These are phyloP conservation scores for Thaumetopoea pityocampa DNA, from an alignment of 1,140 invertebrate species.

Conservation along the genomic window DNA sequence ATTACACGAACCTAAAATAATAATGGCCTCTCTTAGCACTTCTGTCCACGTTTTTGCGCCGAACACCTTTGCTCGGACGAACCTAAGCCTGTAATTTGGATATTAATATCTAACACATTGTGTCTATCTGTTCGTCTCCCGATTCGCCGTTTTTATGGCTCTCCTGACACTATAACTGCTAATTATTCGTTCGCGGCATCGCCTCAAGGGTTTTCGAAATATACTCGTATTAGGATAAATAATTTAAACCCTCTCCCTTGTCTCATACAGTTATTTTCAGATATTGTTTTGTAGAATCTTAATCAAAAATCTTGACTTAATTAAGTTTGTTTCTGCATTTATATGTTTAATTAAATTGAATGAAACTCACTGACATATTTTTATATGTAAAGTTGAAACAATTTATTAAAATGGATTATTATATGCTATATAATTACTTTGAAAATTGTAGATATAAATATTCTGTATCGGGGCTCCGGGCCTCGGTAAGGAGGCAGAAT, in stretches of 20 bases:
- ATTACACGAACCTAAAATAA: slow-evolving; percentile 57
- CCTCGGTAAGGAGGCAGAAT: too few relatives aligned
- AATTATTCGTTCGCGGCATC: slow-evolving; percentile 40
- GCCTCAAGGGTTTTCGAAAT: slow-evolving; percentile 24
- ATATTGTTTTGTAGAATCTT: slow-evolving; percentile 1
- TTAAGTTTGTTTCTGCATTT: slow-evolving; percentile 14
- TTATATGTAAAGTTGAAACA: too few relatives aligned
- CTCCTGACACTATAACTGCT: slow-evolving; percentile 43
- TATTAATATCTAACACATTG: slow-evolving; percentile 75
- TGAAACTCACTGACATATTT: too few relatives aligned
- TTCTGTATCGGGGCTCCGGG: too few relatives aligned
- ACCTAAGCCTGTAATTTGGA: slow-evolving; percentile 61
- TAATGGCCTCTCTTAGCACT: slow-evolving; percentile 65
- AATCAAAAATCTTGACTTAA: slow-evolving; percentile 16
- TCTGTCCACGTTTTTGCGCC: slow-evolving; percentile 61
- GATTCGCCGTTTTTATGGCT: slow-evolving; percentile 46
- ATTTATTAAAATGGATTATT: too few relatives aligned
- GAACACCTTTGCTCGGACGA: slow-evolving; percentile 52
- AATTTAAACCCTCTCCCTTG: slow-evolving; percentile 12
- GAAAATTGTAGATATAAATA: too few relatives aligned
- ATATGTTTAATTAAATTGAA: too few relatives aligned
- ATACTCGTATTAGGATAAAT: slow-evolving; percentile 10
- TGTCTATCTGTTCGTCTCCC: slow-evolving; percentile 50
- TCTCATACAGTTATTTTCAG: slow-evolving; percentile 5
- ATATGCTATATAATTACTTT: too few relatives aligned